Conservation (phyloP, 2,888 invertebrate genomes). For the Diplazon laetatorius region DNA sequence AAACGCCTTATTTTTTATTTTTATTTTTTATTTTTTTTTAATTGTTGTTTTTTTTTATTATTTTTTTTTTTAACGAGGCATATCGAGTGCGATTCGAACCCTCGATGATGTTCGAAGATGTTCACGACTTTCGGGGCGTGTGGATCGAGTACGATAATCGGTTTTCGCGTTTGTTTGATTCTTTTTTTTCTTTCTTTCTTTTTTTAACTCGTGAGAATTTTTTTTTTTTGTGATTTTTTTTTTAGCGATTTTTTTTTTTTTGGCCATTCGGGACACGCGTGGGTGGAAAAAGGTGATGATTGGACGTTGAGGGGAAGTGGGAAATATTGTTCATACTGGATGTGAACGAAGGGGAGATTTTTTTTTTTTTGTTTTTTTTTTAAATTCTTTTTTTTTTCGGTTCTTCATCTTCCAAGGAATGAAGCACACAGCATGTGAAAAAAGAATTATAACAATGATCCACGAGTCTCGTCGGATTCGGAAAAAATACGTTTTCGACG, state of each 20-base stretch:
- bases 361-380: no score
- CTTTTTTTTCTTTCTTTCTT: slow-evolving; percentile 45
- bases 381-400: slow-evolving; percentile 43
- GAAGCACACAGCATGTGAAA: no score
- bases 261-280: slow-evolving; percentile 16
- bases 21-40: slow-evolving; percentile 58
- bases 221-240: slow-evolving; percentile 55
- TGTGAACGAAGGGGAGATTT: no score
- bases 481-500: no score
- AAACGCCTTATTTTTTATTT: slow-evolving; percentile 49
- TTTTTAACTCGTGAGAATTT: slow-evolving; percentile 60
- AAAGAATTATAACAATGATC: no score
- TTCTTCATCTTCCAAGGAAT: no score
- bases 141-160: slow-evolving; percentile 74
- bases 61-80: slow-evolving; percentile 74
- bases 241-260: slow-evolving; percentile 27
- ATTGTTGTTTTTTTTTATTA: slow-evolving; percentile 57
- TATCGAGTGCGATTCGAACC: slow-evolving; percentile 80
- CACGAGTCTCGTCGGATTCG: no score
- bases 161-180: no score
- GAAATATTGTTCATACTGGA: no score
- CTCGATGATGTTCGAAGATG: slow-evolving; percentile 62
- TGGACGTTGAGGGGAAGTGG: no score
- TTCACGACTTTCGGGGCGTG: slow-evolving; percentile 69
- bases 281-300: no score